phyloP scores from a whole-genome alignment of 2,113 vertebrate genomes.

The Jacana jacana region DNA sequence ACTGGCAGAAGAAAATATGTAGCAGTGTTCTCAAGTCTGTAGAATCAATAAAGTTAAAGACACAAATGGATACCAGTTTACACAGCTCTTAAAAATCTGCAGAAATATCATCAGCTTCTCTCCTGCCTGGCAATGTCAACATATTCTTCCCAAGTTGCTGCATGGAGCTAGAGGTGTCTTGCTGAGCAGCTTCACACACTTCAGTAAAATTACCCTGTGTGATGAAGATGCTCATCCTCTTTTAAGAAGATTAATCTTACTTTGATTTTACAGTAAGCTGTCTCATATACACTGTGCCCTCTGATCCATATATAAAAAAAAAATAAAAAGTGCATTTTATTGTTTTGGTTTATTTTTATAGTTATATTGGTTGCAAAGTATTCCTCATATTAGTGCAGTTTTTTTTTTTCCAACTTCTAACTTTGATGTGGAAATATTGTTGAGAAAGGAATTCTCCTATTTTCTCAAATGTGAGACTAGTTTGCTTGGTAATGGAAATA shows the following conservation, averaged over 20 bases:
- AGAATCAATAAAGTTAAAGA: conserved; percentile 31
- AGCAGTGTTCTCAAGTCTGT: neutral
- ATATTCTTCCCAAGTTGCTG: neutral
- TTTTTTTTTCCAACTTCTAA: neutral
- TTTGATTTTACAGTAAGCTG: neutral
- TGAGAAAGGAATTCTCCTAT: neutral
- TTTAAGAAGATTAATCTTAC: neutral
- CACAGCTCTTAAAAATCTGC: neutral
- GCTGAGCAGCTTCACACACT: neutral
- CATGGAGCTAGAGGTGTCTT: neutral
- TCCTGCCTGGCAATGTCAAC: neutral
- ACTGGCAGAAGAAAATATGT: conserved; percentile 21
- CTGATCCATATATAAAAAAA: neutral
- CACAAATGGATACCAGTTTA: neutral
- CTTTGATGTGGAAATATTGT: neutral
- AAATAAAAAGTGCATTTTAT: neutral
- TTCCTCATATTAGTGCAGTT: neutral
- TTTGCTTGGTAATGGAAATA: neutral
- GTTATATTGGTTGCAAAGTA: neutral
- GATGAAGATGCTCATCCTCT: neutral
- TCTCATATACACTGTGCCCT: neutral
- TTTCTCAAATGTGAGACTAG: neutral
- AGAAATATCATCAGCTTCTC: neutral
- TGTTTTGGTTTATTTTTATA: neutral
- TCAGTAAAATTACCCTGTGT: neutral